A percentile compares a stretch with the other conserved stretches of the same genome.
Evolutionary conservation across 2,888 invertebrate species (phyloP).

Genomic region (Oxystoma pomonae): DNA sequence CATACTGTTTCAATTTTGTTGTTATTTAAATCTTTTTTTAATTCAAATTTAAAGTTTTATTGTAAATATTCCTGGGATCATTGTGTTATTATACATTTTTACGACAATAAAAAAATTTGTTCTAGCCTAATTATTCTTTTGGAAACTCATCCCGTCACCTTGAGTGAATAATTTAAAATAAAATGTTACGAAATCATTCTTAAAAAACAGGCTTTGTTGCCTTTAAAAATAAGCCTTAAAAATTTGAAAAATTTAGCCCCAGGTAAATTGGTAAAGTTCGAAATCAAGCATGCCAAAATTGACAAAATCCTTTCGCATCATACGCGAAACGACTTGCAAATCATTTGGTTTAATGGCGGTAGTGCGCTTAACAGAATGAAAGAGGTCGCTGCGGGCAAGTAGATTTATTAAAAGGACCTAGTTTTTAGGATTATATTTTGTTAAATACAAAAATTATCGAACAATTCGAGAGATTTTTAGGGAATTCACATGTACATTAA

Average conservation of each 20-base stretch:
- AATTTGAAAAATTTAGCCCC: slow-evolving; percentile 81
- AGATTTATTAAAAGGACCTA: background rate
- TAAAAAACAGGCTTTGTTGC: slow-evolving; percentile 97
- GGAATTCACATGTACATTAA: background rate
- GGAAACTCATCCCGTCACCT: too few species aligned
- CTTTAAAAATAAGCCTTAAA: slow-evolving; percentile 81
- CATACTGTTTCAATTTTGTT: too few species aligned
- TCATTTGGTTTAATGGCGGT: slow-evolving; percentile 96
- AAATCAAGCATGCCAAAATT: slow-evolving; percentile 80
- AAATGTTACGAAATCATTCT: slow-evolving; percentile 99
- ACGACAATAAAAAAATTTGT: too few species aligned
- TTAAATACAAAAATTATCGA: too few species aligned
- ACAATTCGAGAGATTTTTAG: too few species aligned
- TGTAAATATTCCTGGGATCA: too few species aligned
- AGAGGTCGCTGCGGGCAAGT: slow-evolving; percentile 51
- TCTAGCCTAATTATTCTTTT: too few species aligned
- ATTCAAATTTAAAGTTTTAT: too few species aligned
- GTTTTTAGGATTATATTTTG: background rate
- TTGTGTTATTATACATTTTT: too few species aligned
- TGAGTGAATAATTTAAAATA: too few species aligned
- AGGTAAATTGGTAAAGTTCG: slow-evolving; percentile 85
- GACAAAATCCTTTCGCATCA: slow-evolving; percentile 90
- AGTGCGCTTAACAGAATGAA: slow-evolving; percentile 99
- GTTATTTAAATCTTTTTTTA: too few species aligned
- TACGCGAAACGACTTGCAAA: slow-evolving; percentile 94